A percentile compares a stretch with the other conserved stretches of the same genome.
Evolutionary conservation across 2,113 vertebrate genomes (phyloP).

Genomic region (Leptobrachium ailaonicum): DNA sequence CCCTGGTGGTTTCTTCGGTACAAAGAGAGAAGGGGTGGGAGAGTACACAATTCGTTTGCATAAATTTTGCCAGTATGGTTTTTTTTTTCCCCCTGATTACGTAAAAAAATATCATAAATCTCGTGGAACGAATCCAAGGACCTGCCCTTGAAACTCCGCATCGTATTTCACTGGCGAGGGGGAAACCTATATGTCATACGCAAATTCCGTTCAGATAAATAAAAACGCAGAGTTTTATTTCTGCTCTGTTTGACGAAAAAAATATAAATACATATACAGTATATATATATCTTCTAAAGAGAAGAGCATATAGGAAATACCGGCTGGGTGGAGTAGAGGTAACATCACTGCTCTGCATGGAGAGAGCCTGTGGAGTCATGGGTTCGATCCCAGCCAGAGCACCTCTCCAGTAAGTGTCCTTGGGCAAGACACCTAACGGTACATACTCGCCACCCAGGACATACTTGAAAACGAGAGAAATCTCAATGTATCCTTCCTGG

Average conservation of each 20-base stretch:
- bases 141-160: slow-evolving; percentile 8
- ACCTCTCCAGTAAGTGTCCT: no score
- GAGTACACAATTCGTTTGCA: slow-evolving; percentile 41
- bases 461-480: no score
- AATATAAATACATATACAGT: background rate
- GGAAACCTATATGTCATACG: background rate
- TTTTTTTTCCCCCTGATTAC: background rate
- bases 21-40: slow-evolving; percentile 42
- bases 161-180: background rate
- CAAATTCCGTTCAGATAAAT: background rate
- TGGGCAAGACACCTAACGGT: no score
- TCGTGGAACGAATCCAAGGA: slow-evolving; percentile 51
- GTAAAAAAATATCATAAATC: slow-evolving; percentile 50
- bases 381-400: no score
- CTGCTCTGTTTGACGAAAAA: background rate
- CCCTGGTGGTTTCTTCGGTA: slow-evolving; percentile 32
- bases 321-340: no score
- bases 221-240: background rate
- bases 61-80: slow-evolving; percentile 32
- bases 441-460: no score
- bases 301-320: background rate
- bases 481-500: no score
- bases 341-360: no score
- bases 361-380: no score
- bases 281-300: background rate